Conservation (phyloP, 2,113 vertebrate species). For the Marmota monax region DNA sequence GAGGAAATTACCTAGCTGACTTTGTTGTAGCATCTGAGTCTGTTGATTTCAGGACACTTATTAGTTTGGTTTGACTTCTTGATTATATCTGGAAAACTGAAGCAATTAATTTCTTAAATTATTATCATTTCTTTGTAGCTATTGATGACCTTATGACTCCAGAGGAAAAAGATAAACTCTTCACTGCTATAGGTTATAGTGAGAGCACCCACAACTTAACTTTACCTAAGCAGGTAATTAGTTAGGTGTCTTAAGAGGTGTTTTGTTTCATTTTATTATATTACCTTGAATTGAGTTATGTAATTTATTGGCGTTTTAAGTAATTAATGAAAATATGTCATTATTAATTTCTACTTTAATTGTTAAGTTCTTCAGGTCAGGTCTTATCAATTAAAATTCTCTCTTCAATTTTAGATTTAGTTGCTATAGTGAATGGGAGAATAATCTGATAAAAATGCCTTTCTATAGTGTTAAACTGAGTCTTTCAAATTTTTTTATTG, state of each 20-base stretch:
- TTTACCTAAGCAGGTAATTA: slow-evolving; percentile 93
- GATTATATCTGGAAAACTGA: not conserved
- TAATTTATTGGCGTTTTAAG: not conserved
- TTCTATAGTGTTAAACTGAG: not conserved
- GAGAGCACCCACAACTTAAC: slow-evolving; percentile 92
- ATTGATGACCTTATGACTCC: slow-evolving; percentile 95
- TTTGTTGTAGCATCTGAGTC: slow-evolving; percentile 24
- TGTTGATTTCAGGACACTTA: not conserved
- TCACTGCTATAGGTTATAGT: slow-evolving; percentile 98
- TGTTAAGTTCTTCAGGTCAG: not conserved
- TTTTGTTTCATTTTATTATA: not conserved
- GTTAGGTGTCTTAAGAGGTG: not conserved
- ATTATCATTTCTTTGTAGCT: slow-evolving; percentile 81
- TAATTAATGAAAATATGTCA: not conserved
- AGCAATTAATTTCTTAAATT: slow-evolving; percentile 17
- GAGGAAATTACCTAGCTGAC: not conserved
- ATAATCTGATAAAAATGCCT: not conserved
- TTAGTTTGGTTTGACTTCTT: slow-evolving; percentile 30
- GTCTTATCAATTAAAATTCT: not conserved
- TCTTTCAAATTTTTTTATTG: not conserved
- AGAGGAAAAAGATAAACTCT: slow-evolving; percentile 97
- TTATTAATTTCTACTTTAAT: not conserved
- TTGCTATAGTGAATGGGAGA: not conserved
- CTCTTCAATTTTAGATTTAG: not conserved
- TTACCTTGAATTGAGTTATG: slow-evolving; percentile 1